phyloP scores from a whole-genome alignment of 1,140 invertebrate genomes.

The Ericerus pela region DNA sequence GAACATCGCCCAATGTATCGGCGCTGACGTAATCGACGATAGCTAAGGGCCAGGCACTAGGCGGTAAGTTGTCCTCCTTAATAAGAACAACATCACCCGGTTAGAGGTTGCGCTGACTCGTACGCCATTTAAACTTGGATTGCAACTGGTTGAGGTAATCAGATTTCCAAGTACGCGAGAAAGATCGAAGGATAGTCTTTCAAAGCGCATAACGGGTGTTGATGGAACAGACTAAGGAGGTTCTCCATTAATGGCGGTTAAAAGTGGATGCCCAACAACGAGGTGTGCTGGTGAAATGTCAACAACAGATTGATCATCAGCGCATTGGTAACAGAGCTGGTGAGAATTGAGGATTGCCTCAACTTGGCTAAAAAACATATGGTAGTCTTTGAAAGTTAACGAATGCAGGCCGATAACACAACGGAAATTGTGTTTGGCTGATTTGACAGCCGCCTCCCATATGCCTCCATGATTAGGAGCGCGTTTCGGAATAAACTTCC shows the following conservation, averaged over 20 bases:
- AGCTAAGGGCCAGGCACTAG: too few species aligned
- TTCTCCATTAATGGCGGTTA: neutral
- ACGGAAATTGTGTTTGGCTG: constrained; percentile 26
- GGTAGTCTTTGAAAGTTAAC: constrained; percentile 26
- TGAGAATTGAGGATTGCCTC: constrained; percentile 25
- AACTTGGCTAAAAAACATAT: constrained; percentile 21
- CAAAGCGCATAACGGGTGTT: too few species aligned
- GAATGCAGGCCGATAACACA: constrained; percentile 21
- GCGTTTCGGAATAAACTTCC: constrained; percentile 23
- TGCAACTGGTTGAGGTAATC: too few species aligned
- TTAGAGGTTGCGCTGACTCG: too few species aligned
- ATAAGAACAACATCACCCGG: too few species aligned
- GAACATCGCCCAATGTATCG: too few species aligned
- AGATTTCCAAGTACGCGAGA: too few species aligned
- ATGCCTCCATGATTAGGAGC: constrained; percentile 28
- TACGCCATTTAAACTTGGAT: neutral
- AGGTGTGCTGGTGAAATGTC: constrained; percentile 22
- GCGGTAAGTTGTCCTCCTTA: too few species aligned
- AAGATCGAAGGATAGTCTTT: too few species aligned
- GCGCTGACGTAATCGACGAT: too few species aligned
- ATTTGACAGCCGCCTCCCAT: constrained; percentile 29
- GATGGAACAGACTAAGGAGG: neutral
- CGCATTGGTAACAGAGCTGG: constrained; percentile 13
- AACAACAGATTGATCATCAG: constrained; percentile 6
- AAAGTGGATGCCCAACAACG: constrained; percentile 18